phyloP scores from a whole-genome alignment of 2,113 vertebrate species.

The Gyps fulvus region DNA sequence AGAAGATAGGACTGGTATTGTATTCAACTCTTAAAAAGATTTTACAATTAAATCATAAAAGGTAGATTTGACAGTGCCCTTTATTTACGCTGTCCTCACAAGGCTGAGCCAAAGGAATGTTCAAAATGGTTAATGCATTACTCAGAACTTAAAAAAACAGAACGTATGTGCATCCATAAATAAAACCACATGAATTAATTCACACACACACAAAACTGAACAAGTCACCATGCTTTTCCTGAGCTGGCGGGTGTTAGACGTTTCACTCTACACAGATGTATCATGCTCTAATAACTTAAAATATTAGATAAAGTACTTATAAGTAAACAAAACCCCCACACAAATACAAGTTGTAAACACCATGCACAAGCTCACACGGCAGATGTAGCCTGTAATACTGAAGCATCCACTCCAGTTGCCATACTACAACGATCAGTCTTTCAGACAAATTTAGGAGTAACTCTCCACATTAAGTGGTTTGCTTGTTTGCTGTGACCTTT shows the following conservation, averaged over 20 bases:
- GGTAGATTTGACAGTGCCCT: constrained; percentile 28
- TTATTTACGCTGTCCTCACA: constrained; percentile 8
- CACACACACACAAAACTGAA: constrained; percentile 28
- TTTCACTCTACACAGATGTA: neutral
- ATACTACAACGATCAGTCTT: constrained; percentile 29
- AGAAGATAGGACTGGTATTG: neutral
- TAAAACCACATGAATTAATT: constrained; percentile 26
- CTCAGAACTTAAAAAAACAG: neutral
- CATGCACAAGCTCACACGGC: constrained; percentile 69
- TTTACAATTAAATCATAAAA: neutral
- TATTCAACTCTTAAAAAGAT: neutral
- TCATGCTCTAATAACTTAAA: constrained; percentile 59
- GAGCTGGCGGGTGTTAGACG: constrained; percentile 10
- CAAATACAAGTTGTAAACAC: constrained; percentile 1
- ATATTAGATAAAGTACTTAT: neutral
- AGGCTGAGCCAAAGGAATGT: neutral
- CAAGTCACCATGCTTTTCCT: constrained; percentile 61
- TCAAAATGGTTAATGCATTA: neutral
- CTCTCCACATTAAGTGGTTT: neutral
- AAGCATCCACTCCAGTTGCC: constrained; percentile 50
- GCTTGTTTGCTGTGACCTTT: constrained; percentile 5
- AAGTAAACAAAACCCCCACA: neutral
- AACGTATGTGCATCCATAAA: neutral
- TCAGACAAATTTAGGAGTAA: constrained; percentile 33
- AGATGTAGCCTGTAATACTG: constrained; percentile 43